Evolutionary conservation across 2,797 vertebrate genomes (phyloP), one percentile per base, ranked within the genome.

Genomic region (Molossus molossus): DNA sequence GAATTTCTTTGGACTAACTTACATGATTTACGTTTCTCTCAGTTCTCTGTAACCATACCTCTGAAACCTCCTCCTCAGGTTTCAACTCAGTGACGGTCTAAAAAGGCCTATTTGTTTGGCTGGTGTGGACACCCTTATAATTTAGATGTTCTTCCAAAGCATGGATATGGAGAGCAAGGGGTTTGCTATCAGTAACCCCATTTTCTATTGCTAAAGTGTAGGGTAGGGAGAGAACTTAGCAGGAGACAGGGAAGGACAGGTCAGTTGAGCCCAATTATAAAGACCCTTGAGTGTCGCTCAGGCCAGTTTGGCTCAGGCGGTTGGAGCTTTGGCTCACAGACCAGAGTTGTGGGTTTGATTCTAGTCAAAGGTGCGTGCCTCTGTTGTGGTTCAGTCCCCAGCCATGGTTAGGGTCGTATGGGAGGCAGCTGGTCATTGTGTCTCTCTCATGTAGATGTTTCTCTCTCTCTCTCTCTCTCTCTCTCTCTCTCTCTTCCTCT

Each of bases 121-220:
- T 94, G 0, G 57, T 88, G 29, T 64, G 37, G 62, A 25, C 50
- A 50, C 77, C 29, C 37, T 72, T 69, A 37, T 65, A 48, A 93
- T 73, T 85, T 75, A 95, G 18, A 37, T 88, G 25, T 48, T 81
- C 76, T 90, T 82, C 33, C 55, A 84, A 48, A 70, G 33, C 73
- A 57, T 53, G 20, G 45, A 65, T 55, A 50, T 69, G 29, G 91
- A 65, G 0, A 20, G 4, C 17, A 64, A 1, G 27, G 15, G 15
- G 20, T 45, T n/a, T 81, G 23, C 58, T 65, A 57, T 64, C 53
- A 73, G 3, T 62, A 90, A 45, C 25, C 12, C 33, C 0, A 0
- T 72, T 92, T 94, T 91, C 40, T 87, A 17, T 67, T 72, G 29
- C 77, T 94, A 18, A 73, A 48, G 2, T 84, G 10, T 75, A 40